phyloP scores from a whole-genome alignment of 2,113 vertebrate species.

The Oreocharis arfaki region DNA sequence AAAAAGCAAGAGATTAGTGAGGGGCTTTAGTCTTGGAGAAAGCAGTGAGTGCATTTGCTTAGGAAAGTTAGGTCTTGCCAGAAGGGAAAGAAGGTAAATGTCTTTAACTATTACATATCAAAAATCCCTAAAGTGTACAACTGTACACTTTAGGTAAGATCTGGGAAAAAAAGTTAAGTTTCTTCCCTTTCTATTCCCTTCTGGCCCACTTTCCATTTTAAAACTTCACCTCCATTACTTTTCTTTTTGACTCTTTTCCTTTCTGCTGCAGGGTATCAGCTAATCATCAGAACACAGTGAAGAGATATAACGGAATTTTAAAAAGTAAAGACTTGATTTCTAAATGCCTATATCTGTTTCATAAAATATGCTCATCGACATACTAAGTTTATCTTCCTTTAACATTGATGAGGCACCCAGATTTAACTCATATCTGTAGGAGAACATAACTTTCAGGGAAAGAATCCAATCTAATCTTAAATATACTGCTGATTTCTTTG shows the following conservation, averaged over 20 bases:
- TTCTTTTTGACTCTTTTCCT: background rate
- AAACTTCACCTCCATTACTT: background rate
- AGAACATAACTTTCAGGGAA: background rate
- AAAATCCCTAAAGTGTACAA: background rate
- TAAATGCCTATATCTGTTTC: background rate
- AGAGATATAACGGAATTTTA: background rate
- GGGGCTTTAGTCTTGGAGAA: background rate
- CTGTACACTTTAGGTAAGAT: background rate
- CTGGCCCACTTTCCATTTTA: background rate
- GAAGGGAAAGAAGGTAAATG: background rate
- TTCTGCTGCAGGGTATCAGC: background rate
- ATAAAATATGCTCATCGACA: background rate
- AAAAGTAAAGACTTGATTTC: background rate
- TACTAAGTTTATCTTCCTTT: background rate
- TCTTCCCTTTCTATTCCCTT: background rate
- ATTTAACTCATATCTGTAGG: background rate
- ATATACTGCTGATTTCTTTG: background rate
- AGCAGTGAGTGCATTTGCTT: background rate
- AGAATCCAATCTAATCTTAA: background rate
- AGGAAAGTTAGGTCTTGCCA: background rate
- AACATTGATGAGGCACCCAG: background rate
- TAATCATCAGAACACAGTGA: background rate
- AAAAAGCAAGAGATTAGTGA: slow-evolving; percentile 7
- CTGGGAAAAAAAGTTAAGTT: background rate
- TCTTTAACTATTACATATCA: background rate